Conservation (phyloP, 2,888 invertebrate genomes). For the Silvanus unidentatus region DNA sequence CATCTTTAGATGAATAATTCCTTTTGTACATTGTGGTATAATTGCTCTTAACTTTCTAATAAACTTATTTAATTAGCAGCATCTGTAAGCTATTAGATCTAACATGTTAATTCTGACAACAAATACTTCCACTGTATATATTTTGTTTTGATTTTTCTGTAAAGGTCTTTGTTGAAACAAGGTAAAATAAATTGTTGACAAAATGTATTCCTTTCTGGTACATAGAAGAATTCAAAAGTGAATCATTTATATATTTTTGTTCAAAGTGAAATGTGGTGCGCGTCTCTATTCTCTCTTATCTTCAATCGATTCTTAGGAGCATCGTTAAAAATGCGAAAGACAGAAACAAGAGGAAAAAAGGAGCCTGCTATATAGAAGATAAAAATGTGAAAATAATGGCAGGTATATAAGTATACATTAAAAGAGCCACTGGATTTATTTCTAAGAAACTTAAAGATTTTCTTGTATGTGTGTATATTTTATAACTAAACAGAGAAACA, state of each 20-base stretch:
- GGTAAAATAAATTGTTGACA: too few species aligned
- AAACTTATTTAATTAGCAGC: constrained; percentile 1
- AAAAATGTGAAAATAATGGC: constrained; percentile 13
- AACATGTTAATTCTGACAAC: constrained; percentile 3
- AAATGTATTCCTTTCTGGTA: too few species aligned
- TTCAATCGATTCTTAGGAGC: constrained; percentile 12
- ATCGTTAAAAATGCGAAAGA: constrained; percentile 12
- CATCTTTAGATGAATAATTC: neutral
- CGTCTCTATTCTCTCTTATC: constrained; percentile 8
- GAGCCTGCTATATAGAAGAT: constrained; percentile 6
- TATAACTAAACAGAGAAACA: constrained; percentile 2
- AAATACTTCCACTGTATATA: neutral
- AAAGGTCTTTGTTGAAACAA: too few species aligned
- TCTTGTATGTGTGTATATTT: neutral
- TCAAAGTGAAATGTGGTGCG: neutral
- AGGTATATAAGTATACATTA: constrained; percentile 1
- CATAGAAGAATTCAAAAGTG: constrained; percentile 9
- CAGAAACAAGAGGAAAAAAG: neutral
- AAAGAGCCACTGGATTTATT: constrained; percentile 19
- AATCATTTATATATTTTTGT: constrained; percentile 10
- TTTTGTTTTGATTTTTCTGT: too few species aligned
- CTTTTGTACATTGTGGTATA: neutral
- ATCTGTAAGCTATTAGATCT: constrained; percentile 1
- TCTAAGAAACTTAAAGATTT: constrained; percentile 18
- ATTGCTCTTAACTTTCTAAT: constrained; percentile 2